Base-by-base conservation (phyloP, 2,113 vertebrate genomes). In the Oncorhynchus gorbuscha region DNA sequence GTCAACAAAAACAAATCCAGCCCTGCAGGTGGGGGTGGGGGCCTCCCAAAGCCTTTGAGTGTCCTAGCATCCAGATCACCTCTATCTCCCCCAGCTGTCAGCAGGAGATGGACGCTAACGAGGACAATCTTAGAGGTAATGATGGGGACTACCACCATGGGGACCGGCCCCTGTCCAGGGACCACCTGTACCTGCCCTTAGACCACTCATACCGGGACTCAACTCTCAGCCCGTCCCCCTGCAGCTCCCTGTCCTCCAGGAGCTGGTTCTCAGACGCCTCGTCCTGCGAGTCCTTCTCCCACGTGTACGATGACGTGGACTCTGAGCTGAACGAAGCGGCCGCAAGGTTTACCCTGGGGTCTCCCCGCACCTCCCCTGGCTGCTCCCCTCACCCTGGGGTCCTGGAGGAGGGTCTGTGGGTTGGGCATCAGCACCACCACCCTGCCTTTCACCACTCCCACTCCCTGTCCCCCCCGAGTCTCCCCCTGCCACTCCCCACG, bases 221-320 rank as follows among this genome's bases (percentile, higher is more conserved):
- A 14, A 98, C 97, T 26, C 94, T 99, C 83, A 99, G 97, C 87
- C 97, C 97, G 0, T 99, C 97, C 80, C 97, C 97, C 70, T 97
- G 97, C 89, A 99, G 97, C 93, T 99, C 97, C 90, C 94, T 99
- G 89, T 99, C 97, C 0, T 99, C 97, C 49, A 93, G 96, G 84
- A 99, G 97, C 81, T 99, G 97, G 97, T 99, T 97, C 89, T 99
- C 97, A 69, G 97, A 99, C 75, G 97, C 97, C 67, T 99, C 97
- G 13, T 99, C 97, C 77, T 99, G 97, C 82, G 97, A 99, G 86
- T 99, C 97, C 66, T 94, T 99, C 86, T 98, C 97, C 59, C 97
- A 99, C 1, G 94, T 98, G 85, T 98, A 98, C 80, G 97, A 99
- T 68, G 97, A 99, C 11, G 97, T 99, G 74, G 97, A 99, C 80